Evolutionary conservation across 2,113 vertebrate genomes (phyloP).

Genomic region (Ceyx melanurus): DNA sequence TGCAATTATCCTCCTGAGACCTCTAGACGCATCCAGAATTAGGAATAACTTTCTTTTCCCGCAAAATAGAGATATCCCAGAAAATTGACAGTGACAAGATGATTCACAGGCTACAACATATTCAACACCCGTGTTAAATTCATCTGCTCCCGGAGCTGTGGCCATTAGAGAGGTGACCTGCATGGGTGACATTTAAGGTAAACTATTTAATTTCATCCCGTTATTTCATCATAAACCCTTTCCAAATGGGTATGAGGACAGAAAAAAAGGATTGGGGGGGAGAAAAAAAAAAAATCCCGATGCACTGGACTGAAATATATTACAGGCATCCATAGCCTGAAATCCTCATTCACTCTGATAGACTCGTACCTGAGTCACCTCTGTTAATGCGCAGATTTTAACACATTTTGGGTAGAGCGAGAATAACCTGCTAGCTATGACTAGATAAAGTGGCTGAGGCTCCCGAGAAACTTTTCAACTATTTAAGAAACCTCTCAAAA

Average conservation of each 20-base stretch:
- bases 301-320: background rate
- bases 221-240: constrained; percentile 83
- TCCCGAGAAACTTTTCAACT: constrained; percentile 53
- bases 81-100: constrained; percentile 99
- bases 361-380: constrained; percentile 34
- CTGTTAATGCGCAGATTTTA: constrained; percentile 54
- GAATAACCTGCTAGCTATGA: constrained; percentile 38
- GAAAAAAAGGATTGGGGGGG: background rate
- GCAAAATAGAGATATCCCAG: constrained; percentile 97
- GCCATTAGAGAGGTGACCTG: constrained; percentile 88
- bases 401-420: background rate
- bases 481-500: constrained; percentile 68
- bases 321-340: background rate
- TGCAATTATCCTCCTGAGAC: constrained; percentile 81
- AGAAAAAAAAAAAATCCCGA: background rate
- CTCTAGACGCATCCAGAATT: constrained; percentile 78
- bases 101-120: constrained; percentile 91
- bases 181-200: constrained; percentile 93
- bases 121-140: constrained; percentile 97
- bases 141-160: constrained; percentile 89
- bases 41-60: constrained; percentile 85
- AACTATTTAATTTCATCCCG: constrained; percentile 88
- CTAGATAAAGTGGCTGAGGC: constrained; percentile 42
- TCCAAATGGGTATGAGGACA: constrained; percentile 51
- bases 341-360: background rate